Percentiles rank a stretch among this genome's conserved stretches.
These are phyloP conservation scores for Laterallus jamaicensis DNA, from an alignment of 2,113 vertebrate genomes.

Conservation along the genomic window DNA sequence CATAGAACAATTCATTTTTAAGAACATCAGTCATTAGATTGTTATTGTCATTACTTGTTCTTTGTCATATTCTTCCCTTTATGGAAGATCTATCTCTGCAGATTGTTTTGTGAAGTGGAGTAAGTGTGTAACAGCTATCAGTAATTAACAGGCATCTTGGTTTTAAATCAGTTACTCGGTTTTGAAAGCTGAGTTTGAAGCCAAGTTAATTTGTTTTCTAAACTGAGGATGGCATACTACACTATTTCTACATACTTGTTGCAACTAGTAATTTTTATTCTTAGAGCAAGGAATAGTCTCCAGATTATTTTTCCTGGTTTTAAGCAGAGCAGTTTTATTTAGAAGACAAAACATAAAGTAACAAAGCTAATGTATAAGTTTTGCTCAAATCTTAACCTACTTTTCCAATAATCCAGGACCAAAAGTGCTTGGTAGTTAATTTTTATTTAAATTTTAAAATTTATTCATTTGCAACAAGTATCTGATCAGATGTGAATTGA, in stretches of 20 bases:
- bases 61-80: constrained; percentile 39
- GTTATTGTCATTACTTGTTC: constrained; percentile 24
- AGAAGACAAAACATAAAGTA: background rate
- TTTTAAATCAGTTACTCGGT: constrained; percentile 39
- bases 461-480: background rate
- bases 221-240: background rate
- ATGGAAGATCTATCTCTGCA: background rate
- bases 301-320: background rate
- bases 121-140: constrained; percentile 35
- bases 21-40: constrained; percentile 16
- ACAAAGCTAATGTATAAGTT: background rate
- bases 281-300: background rate
- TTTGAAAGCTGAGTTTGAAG: constrained; percentile 27
- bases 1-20: background rate
- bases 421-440: background rate
- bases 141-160: constrained; percentile 14
- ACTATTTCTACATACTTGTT: background rate
- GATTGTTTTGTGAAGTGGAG: constrained; percentile 39
- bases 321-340: background rate
- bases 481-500: background rate
- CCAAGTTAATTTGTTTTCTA: background rate
- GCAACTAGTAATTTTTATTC: background rate
- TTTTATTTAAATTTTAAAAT: background rate
- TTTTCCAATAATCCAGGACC: background rate
- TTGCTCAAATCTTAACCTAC: background rate